Base-by-base conservation (phyloP, 2,888 invertebrate genomes). In the Xanthia togata region DNA sequence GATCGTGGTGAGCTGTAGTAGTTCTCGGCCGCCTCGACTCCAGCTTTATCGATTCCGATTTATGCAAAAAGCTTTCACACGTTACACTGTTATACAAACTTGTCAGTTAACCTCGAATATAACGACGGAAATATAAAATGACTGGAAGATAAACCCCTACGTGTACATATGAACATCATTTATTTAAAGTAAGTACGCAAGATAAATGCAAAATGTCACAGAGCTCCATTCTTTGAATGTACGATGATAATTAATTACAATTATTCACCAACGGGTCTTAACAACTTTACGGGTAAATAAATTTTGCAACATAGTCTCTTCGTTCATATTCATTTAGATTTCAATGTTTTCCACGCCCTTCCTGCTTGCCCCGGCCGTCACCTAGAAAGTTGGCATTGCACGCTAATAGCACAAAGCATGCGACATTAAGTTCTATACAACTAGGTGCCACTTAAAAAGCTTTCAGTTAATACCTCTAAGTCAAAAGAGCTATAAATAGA, bases 1-100 rank as follows among this genome's bases (percentile, higher is more conserved):
- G 87, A 88, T 89, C 84, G 87, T 89, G 84, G 83, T 72, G 70
- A 87, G 79, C 80, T 82, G 74, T 76, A 74, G 87, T 78, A 82
- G 77, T 67, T 73, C 74, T 72, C 84, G 86, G 82, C 84, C 88
- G 86, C 88, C 88, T 88, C 85, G 88, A 79, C 81, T 84, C 79
- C 80, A 83, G 75, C 77, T 76, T 85, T 78, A 87, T 87, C 85
- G 81, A 83, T 79, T 70, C 79, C 83, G 76, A 85, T 85, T 87
- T 85, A 82, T 68, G 76, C 70, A 79, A 84, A 79, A 85, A 78
- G 67, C 77, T 82, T 84, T 84, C 79, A 80, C 79, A 82, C 75
- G 69, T 72, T 67, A 78, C 82, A 71, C 72, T 78, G 78, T 70
- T 73, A 76, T 73, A 67, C 78, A 59, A 73, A 73, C 55, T 23